Percentiles rank a stretch among this genome's conserved stretches.
Evolutionary conservation across 2,888 invertebrate species (phyloP).

Genomic region (Brachyptera risi): DNA sequence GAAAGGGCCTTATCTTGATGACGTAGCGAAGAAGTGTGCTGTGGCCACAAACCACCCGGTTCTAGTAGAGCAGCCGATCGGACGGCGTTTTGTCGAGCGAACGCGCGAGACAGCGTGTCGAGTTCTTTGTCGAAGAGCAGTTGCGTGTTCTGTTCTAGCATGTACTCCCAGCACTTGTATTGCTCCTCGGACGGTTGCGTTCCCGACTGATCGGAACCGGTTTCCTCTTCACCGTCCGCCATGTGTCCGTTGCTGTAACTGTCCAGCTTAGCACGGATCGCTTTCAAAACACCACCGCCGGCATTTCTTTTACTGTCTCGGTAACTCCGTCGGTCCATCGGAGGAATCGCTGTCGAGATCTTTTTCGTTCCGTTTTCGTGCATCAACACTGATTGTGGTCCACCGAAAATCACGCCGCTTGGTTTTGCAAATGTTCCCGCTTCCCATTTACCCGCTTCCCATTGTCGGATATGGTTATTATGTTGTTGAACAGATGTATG

Average conservation of each 20-base stretch:
- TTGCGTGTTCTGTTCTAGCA: constrained; percentile 87
- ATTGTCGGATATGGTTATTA: constrained; percentile 11
- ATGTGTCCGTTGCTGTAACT: constrained; percentile 33
- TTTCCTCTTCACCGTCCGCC: constrained; percentile 44
- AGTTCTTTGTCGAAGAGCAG: constrained; percentile 82
- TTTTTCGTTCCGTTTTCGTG: constrained; percentile 42
- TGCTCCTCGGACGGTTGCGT: constrained; percentile 70
- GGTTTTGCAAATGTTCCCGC: too few species aligned
- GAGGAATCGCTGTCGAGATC: constrained; percentile 35
- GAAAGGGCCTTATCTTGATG: constrained; percentile 39
- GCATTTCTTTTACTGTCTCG: constrained; percentile 29
- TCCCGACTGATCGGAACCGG: constrained; percentile 48
- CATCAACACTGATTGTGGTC: constrained; percentile 39
- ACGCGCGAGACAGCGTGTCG: constrained; percentile 61
- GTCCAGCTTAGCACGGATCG: constrained; percentile 30
- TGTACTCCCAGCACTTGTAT: constrained; percentile 90
- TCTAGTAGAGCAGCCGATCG: constrained; percentile 17
- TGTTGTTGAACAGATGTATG: constrained; percentile 14
- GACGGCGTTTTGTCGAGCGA: constrained; percentile 28
- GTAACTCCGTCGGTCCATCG: constrained; percentile 28
- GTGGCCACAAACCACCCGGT: constrained; percentile 50
- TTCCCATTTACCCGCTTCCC: constrained; percentile 4
- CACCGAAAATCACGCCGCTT: not conserved
- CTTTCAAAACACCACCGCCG: constrained; percentile 27
- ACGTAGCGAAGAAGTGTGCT: constrained; percentile 51